Evolutionary conservation across 2,113 vertebrate genomes (phyloP).

Genomic region (Tichodroma muraria): DNA sequence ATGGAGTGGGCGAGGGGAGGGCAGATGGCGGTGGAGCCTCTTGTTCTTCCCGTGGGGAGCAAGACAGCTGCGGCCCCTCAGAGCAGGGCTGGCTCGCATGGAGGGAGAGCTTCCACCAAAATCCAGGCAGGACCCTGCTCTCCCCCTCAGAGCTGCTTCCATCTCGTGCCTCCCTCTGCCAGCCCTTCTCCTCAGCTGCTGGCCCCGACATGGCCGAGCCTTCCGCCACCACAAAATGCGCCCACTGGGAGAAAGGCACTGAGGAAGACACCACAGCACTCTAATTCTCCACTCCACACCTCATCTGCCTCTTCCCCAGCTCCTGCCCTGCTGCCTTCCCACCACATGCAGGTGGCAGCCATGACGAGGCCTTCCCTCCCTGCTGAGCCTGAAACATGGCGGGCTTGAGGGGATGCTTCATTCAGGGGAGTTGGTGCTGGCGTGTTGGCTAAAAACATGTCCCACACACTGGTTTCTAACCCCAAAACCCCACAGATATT

Average conservation of each 20-base stretch:
- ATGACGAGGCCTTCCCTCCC: neutral
- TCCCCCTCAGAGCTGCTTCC: neutral
- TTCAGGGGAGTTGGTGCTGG: neutral
- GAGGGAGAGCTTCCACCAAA: neutral
- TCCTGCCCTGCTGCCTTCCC: neutral
- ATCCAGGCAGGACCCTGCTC: neutral
- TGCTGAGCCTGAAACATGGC: neutral
- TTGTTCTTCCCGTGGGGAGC: accelerated
- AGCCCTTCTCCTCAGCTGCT: neutral
- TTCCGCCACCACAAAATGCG: neutral
- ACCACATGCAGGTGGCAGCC: accelerated
- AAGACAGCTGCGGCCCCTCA: accelerated
- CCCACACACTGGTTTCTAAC: neutral
- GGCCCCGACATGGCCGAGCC: accelerated
- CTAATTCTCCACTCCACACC: neutral
- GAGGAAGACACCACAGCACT: neutral
- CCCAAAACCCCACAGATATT: neutral
- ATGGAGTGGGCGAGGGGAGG: neutral
- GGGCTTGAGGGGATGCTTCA: neutral
- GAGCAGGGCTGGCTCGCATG: neutral
- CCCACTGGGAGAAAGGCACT: accelerated
- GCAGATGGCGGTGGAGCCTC: accelerated
- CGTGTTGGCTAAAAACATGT: accelerated
- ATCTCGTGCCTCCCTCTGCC: neutral
- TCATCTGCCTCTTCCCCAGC: neutral